Base-by-base conservation (phyloP, 2,888 invertebrate genomes). In the Habrosyne pyritoides region DNA sequence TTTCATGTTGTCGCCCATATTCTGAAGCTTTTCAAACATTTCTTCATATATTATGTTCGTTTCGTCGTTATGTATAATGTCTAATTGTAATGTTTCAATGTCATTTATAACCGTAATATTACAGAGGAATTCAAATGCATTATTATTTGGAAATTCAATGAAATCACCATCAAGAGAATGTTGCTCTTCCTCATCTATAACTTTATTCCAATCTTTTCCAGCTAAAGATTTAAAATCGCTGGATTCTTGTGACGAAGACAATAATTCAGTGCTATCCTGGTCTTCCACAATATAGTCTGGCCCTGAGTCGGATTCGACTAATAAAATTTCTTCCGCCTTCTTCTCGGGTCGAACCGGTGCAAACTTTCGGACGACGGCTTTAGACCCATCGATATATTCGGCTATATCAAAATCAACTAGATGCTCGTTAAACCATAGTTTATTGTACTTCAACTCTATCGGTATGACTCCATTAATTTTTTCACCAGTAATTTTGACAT, bases 11-110 rank as follows among this genome's bases (percentile, higher is more conserved):
- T 64, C 73, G 0, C 89, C 92, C n/a, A 85, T 70, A 12, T 73
- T 57, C 68, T 94, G 93, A 12, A 96, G 86, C 21, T 93, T 89
- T 14, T 84, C 73, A 56, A 87, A 91, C 75, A 96, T 77, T 8
- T 81, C 71, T 2, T 91, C 72, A 60, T 94, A 94, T 22, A 84
- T 54, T n/a, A 80, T 72, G 51, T 78, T 79, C 0, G 85, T 86
- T 55, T 93, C 91, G 2, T 82, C 79, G 51, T 86, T 81, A 33
- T 80, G 86, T 49, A 92, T 71, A 7, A 93, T 70, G 36, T 64
- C 79, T 18, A 93, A 76, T 59, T 87, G 83, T 10, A 93, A 64
- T 21, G 66, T 74, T 26, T 85, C 66, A 4, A 73, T 55, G 52
- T 84, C 80, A 51, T 86, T 81, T 28, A 91, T 80, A n/a, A 84